Percentiles rank a stretch among this genome's conserved stretches.
These are phyloP conservation scores for Pissodes strobi DNA, from an alignment of 1,140 invertebrate genomes.

Conservation along the genomic window DNA sequence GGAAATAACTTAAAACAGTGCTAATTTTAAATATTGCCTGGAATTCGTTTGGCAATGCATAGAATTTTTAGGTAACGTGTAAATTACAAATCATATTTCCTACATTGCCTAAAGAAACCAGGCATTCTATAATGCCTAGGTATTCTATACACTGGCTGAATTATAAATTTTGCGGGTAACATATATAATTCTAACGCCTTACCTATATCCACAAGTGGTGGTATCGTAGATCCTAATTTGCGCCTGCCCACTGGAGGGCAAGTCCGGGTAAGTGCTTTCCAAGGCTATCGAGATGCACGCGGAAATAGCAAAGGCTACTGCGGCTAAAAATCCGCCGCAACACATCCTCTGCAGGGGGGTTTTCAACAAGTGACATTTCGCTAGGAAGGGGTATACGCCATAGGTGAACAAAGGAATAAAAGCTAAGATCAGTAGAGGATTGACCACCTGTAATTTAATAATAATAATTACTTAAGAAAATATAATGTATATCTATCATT, in stretches of 20 bases:
- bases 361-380: constrained; percentile 63
- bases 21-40: too few species aligned
- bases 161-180: too few species aligned
- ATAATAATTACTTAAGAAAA: neutral
- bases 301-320: constrained; percentile 84
- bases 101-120: too few species aligned
- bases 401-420: constrained; percentile 89
- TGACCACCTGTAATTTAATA: constrained; percentile 63
- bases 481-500: too few species aligned
- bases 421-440: constrained; percentile 82
- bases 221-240: constrained; percentile 76
- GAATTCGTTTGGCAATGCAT: too few species aligned
- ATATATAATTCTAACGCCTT: too few species aligned
- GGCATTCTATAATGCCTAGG: too few species aligned
- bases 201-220: constrained; percentile 20
- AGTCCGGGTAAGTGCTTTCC: constrained; percentile 68
- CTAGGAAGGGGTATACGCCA: constrained; percentile 63
- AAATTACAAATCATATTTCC: too few species aligned
- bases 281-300: constrained; percentile 57
- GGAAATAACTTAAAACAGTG: too few species aligned
- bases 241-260: constrained; percentile 62
- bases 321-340: constrained; percentile 82
- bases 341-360: constrained; percentile 77
- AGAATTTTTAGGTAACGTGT: too few species aligned
- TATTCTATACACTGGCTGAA: too few species aligned